Base-by-base conservation (phyloP, 2,113 vertebrate species). In the Dermatemys mawii region DNA sequence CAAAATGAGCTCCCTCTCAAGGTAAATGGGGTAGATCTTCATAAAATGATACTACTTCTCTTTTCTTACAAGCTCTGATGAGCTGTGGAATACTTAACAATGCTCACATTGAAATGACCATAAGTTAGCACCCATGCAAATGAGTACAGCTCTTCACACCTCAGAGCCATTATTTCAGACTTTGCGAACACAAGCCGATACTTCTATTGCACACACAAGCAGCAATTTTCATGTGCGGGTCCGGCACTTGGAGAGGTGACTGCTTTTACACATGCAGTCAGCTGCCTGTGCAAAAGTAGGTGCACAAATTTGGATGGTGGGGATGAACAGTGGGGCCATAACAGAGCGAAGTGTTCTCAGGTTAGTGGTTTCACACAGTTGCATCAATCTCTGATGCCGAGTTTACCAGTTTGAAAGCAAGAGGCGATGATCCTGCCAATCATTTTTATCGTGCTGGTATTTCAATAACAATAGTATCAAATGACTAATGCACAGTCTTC, bases 401-500 rank as follows among this genome's bases (percentile, higher is more conserved):
- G 81, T 48, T 11, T 22, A 29, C 24, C 1, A 8, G 2, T 70
- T 91, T 51, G 41, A 76, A 81, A 92, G 35, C 57, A 81, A 79
- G 16, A 83, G 91, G 78, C 17, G 3, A 41, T 84, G 51, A 70
- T 67, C 16, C n/a, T 76, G 41, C 78, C 57, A 92, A 78, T 13
- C 0, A 67, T 24, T 80, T 53, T 82, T 81, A 92, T 82, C 75
- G 51, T 78, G 49, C 2, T 0, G 24, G 5, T 35, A 1, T 78
- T 92, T 86, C 8, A 35, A 50, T 67, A 70, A 89, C 24, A 86
- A 60, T 5, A 87, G 24, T 24, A 78, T 41, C 32, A 38, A 24
- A 84, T 50, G 57, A 26, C 5, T 44, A 78, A 78, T 5, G 3
- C 48, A 44, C 0, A 0, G 79, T 83, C 11, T 82, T 81, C 51